phyloP scores from a whole-genome alignment of 37 sponge, comb jelly and placozoan genomes.

The Aplysina aerophoba region DNA sequence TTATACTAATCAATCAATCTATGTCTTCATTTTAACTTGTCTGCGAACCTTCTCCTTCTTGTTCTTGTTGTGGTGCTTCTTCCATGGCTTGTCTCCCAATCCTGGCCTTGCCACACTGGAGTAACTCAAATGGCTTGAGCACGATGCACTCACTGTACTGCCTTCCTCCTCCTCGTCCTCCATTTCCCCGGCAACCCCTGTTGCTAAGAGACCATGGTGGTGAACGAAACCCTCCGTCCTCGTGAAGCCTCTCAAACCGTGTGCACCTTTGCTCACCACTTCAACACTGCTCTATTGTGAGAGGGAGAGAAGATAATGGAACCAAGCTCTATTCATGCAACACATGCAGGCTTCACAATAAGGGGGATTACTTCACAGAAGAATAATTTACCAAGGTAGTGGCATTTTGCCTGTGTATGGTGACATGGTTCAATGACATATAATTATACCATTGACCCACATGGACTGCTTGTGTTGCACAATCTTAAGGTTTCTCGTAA shows the following conservation, averaged over 20 bases:
- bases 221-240: slow-evolving; percentile 12
- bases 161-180: neutral
- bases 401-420: no score
- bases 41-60: slow-evolving; percentile 81
- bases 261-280: slow-evolving; percentile 48
- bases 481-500: no score
- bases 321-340: no score
- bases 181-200: neutral
- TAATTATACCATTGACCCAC: no score
- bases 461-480: no score
- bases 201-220: slow-evolving; percentile 18
- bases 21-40: neutral
- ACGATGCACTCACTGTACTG: neutral
- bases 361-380: no score
- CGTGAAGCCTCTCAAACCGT: slow-evolving; percentile 41
- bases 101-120: neutral
- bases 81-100: slow-evolving; percentile 82
- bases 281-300: neutral
- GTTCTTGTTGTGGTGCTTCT: slow-evolving; percentile 82
- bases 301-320: no score
- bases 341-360: no score
- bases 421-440: no score
- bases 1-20: no score
- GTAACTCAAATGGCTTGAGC: neutral
- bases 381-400: no score